Evolutionary conservation across 1,140 invertebrate species (phyloP), one percentile per base, ranked within the genome.

Genomic region (Brachionus calyciflorus): DNA sequence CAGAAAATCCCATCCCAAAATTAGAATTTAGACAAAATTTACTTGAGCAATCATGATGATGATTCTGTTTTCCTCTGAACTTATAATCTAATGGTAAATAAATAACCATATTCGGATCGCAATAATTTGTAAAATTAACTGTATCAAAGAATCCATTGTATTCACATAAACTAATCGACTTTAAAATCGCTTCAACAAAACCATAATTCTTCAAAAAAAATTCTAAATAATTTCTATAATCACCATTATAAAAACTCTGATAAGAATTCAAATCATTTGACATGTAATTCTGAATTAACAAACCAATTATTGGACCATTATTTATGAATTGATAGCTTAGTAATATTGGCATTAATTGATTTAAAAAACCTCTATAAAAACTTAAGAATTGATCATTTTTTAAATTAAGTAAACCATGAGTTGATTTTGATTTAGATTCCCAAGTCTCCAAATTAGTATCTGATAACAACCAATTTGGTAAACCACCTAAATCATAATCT

Each of bases 21-120:
- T 5, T 37, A 9, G 4, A 37, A 37, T 5, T 5, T 5, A 37
- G 33, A 5, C 9, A 9, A 9, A 37, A 3, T 24, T 53, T 53
- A 60, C 55, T 6, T 60, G 17, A 33, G 17, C 55, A 60, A 17
- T 60, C 30, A 12, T 33, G 55, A 33, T 33, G 37, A 26, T 14
- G 33, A 12, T 60, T n/a, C 19, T 60, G 30, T 17, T 19, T 37
- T 5, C 9, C 9, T 60, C 9, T 60, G 10, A 60, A 37, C 9
- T 65, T 65, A 28, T 46, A 65, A 41, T 65, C 60, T 21, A 65
- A 10, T 12, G 60, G 60, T 12, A 65, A 41, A 65, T 65, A 65
- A 5, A 65, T 24, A 21, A 24, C 24, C 21, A 65, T 24, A 65
- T 28, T 65, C 3, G 60, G 40, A 65, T 65, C 60, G 17, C 60